Evolutionary conservation across 2,888 invertebrate genomes (phyloP), one percentile per base, ranked within the genome.

Genomic region (Lasioglossum calceatum): DNA sequence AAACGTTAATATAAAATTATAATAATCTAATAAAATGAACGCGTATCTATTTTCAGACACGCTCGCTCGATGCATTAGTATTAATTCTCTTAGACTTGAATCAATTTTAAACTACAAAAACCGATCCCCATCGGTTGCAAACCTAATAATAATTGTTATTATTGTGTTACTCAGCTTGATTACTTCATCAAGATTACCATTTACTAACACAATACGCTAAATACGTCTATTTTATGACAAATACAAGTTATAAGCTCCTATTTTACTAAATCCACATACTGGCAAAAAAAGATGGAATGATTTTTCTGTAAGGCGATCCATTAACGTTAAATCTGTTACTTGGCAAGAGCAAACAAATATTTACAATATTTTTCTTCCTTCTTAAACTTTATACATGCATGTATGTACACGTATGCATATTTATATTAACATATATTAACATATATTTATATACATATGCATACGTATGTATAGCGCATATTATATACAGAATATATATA

Each of bases 1-100:
- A 90, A 89, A 89, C 86, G 87, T 91, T 91, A 91, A 86, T 84
- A 81, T 91, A 91, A 87, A 84, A 91, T 88, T 86, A 85, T 86
- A 88, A 86, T 87, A 42, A 89, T 84, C 87, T 89, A 86, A 75
- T 87, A 84, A 85, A 90, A 82, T 82, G 81, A 71, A 87, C 89
- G 90, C 86, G 86, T 83, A 76, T 88, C 89, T 89, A 84, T 87
- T 87, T 91, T 88, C 84, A 76, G 64, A 82, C 80, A 77, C 89
- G 88, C 81, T 86, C 85, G 81, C 79, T 84, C 42, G 32, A 77
- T 79, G 71, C 47, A 85, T 84, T 80, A 87, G 82, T 79, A 90
- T 81, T 84, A 82, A 86, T 84, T 89, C 85, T 88, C 83, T 85
- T 85, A 84, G 78, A 88, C 76, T 84, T 83, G 77, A 44, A 79